Conservation (phyloP, 2,113 vertebrate genomes). For the Tychaedon coryphoeus region DNA sequence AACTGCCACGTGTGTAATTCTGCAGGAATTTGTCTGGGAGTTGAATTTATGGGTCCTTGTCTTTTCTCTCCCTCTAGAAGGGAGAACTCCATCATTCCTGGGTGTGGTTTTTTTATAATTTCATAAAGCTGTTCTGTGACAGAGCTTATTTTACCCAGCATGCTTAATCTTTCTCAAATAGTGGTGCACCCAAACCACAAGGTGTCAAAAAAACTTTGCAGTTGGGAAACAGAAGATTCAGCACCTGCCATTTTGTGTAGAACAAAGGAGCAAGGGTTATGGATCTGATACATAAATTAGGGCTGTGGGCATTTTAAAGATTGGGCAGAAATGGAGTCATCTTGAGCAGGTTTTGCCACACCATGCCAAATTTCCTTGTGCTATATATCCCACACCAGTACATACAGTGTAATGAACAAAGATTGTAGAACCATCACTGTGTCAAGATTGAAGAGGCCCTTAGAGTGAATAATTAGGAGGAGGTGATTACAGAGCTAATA, state of each 20-base stretch:
- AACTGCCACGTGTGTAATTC: conserved; percentile 30
- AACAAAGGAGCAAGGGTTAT: conserved; percentile 52
- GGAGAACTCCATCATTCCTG: conserved; percentile 81
- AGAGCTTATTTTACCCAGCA: conserved; percentile 84
- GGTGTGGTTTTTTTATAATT: conserved; percentile 80
- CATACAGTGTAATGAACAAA: conserved; percentile 59
- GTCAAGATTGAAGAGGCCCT: conserved; percentile 55
- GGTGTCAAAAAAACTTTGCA: conserved; percentile 42
- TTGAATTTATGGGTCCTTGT: conserved; percentile 72
- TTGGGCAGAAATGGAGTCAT: not conserved
- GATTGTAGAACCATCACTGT: conserved; percentile 22
- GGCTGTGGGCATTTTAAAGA: conserved; percentile 50
- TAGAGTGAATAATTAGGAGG: conserved; percentile 73
- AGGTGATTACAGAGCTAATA: conserved; percentile 67
- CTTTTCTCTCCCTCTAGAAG: conserved; percentile 69
- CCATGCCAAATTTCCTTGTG: not conserved
- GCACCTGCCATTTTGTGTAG: conserved; percentile 19
- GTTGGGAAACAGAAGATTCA: conserved; percentile 6
- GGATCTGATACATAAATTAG: conserved; percentile 70
- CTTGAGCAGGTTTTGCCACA: not conserved
- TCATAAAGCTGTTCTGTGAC: conserved; percentile 86
- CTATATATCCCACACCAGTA: conserved; percentile 7
- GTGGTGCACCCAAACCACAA: conserved; percentile 51
- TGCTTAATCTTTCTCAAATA: conserved; percentile 80
- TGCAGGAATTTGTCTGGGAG: conserved; percentile 46